These are phyloP conservation scores for Paradisaea rubra DNA, from an alignment of 2,113 vertebrate species.

Conservation along the genomic window DNA sequence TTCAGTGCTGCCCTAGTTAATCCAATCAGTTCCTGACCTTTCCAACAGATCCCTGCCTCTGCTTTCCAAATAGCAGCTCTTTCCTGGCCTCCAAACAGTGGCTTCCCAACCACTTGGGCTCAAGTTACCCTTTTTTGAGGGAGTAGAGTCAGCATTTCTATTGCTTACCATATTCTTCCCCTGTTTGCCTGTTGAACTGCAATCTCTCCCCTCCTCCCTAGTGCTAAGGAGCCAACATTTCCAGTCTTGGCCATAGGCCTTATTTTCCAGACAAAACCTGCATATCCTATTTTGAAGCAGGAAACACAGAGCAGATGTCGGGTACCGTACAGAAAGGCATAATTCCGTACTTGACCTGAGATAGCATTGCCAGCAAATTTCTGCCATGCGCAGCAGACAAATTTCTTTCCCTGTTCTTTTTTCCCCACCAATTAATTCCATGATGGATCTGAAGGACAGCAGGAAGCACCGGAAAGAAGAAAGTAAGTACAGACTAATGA, in stretches of 20 bases:
- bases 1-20: background rate
- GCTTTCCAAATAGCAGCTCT: background rate
- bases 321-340: background rate
- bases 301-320: background rate
- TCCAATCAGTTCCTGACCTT: background rate
- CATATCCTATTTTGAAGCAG: background rate
- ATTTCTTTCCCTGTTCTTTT: background rate
- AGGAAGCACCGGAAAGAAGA: background rate
- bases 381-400: background rate
- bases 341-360: background rate
- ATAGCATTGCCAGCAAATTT: background rate
- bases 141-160: background rate
- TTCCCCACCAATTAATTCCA: background rate
- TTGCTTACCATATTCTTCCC: background rate
- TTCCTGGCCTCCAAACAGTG: background rate
- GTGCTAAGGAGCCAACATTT: background rate
- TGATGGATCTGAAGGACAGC: background rate
- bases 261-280: background rate
- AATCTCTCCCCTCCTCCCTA: background rate
- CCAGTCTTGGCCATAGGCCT: background rate
- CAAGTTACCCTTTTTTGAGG: background rate
- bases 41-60: background rate
- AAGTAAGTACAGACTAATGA: background rate
- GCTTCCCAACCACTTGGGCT: background rate
- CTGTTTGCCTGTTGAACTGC: background rate